These are phyloP conservation scores for Artibeus jamaicensis DNA, from an alignment of 2,797 vertebrate species.

Conservation along the genomic window DNA sequence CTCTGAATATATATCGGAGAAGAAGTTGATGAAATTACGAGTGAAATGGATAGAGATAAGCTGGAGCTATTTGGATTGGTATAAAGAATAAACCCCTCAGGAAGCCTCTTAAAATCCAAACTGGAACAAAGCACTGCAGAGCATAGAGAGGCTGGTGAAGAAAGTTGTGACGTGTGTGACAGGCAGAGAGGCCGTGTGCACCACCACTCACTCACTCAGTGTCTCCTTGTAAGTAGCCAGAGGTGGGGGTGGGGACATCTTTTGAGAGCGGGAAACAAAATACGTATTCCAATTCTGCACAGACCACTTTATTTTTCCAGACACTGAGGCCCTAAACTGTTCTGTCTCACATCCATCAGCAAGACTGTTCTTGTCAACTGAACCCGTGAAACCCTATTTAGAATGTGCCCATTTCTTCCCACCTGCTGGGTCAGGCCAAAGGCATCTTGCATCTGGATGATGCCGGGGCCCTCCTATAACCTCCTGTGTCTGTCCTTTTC, in stretches of 20 bases:
- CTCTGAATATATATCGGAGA: background rate
- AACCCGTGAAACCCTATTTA: background rate
- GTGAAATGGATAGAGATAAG: background rate
- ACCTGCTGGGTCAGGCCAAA: background rate
- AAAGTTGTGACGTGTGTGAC: fast-evolving
- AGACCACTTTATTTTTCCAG: background rate
- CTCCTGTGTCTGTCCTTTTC: background rate
- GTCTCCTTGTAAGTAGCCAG: background rate
- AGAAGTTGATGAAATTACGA: background rate
- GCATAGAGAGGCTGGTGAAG: fast-evolving
- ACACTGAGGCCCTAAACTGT: background rate
- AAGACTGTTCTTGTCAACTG: background rate
- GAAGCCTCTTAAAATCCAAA: background rate
- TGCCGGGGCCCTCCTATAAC: background rate
- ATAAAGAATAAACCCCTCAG: background rate
- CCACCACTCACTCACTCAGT: background rate
- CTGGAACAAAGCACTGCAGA: background rate
- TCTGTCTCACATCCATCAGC: background rate
- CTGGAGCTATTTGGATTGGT: background rate
- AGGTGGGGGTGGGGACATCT: background rate
- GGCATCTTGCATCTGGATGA: background rate
- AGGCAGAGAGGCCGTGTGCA: background rate
- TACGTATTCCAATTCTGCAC: background rate
- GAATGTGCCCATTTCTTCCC: background rate
- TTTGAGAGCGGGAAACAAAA: background rate